A percentile compares a stretch with the other conserved stretches of the same genome.
Conservation (phyloP, 2,113 vertebrate species). For the Circaetus cinerascens region DNA sequence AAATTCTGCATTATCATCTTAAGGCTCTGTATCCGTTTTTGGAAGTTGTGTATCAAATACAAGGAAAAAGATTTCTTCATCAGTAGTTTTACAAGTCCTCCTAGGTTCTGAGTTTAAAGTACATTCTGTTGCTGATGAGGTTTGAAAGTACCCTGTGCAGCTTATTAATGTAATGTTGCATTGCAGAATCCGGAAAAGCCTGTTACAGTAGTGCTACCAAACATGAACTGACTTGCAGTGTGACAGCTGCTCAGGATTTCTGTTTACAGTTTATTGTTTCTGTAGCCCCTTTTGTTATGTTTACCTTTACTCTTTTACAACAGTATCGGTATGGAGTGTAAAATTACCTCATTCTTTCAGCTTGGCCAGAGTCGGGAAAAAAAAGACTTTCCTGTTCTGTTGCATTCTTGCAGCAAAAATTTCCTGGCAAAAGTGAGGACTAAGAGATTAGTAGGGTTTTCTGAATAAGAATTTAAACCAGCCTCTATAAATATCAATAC, state of each 20-base stretch:
- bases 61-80: background rate
- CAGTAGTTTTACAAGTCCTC: background rate
- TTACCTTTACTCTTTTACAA: background rate
- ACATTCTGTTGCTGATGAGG: background rate
- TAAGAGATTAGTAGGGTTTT: background rate
- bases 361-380: background rate
- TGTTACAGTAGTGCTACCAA: background rate
- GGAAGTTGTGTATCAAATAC: background rate
- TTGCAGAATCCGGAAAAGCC: constrained; percentile 18
- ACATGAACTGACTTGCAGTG: background rate
- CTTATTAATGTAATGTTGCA: background rate
- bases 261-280: background rate
- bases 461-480: background rate
- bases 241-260: background rate
- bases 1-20: background rate
- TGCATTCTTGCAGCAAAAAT: background rate
- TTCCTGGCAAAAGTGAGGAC: background rate
- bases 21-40: background rate
- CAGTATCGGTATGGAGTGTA: background rate
- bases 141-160: background rate
- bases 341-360: background rate
- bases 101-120: background rate
- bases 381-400: background rate
- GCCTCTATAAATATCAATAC: background rate
- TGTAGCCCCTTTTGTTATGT: background rate